Percentiles rank a stretch among this genome's conserved stretches.
These are phyloP conservation scores for Sphyrna mokarran DNA, from an alignment of 2,113 vertebrate species.

Conservation along the genomic window DNA sequence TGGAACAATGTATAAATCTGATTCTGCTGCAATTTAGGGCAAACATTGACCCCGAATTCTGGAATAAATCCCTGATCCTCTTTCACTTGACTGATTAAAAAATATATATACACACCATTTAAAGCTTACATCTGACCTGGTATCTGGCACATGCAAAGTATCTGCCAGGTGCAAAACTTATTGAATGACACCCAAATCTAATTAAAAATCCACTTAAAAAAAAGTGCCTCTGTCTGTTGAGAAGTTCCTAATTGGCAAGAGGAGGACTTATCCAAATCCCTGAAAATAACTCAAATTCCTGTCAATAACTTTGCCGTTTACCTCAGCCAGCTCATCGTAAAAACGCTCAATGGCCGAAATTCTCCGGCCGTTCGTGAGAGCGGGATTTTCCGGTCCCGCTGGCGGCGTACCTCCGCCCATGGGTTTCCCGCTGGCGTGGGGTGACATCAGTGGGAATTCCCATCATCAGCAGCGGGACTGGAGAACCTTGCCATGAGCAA, in stretches of 20 bases:
- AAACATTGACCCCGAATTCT: background rate
- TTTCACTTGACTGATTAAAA: background rate
- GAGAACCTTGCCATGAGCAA: too few species aligned
- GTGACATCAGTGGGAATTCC: too few species aligned
- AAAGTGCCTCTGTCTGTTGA: background rate
- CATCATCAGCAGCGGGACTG: too few species aligned
- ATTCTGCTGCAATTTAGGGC: background rate
- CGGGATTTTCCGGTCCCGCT: too few species aligned
- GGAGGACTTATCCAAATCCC: background rate
- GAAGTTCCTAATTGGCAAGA: background rate
- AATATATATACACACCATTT: background rate
- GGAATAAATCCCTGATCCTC: background rate
- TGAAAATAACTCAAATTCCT: background rate
- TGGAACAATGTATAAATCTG: background rate
- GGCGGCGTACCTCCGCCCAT: too few species aligned
- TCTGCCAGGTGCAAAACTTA: background rate
- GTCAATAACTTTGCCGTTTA: background rate
- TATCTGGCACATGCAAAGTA: background rate
- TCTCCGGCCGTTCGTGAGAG: too few species aligned
- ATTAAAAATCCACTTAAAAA: background rate
- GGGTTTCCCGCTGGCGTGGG: too few species aligned
- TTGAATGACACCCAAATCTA: background rate
- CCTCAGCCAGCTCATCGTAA: background rate
- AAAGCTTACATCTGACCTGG: background rate
- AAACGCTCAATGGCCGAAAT: background rate